These are phyloP conservation scores for Sympetrum striolatum DNA, from an alignment of 2,888 invertebrate species.

Conservation along the genomic window DNA sequence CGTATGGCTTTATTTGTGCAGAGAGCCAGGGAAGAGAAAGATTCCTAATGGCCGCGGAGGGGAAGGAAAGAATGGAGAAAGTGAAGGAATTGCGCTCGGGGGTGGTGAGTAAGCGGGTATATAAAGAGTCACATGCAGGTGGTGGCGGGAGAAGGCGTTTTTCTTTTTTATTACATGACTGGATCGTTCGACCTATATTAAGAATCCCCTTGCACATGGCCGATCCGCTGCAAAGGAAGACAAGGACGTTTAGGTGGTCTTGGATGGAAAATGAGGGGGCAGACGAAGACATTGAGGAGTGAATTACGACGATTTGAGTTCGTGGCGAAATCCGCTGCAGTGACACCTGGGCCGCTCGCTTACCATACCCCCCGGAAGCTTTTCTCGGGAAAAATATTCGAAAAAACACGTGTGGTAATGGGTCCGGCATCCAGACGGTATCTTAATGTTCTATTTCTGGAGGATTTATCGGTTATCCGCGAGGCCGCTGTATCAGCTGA, in stretches of 20 bases:
- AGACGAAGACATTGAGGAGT: background rate
- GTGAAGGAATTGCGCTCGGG: background rate
- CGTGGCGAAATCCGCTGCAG: too few species aligned
- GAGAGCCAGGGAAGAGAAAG: background rate
- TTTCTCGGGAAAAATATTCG: too few species aligned
- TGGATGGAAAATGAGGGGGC: background rate
- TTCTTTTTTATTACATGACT: background rate
- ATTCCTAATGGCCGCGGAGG: background rate
- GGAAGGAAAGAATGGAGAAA: background rate
- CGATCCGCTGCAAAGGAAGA: background rate
- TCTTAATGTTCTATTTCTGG: too few species aligned
- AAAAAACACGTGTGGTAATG: too few species aligned
- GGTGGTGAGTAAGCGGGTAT: background rate
- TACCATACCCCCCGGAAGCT: too few species aligned
- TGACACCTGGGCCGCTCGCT: too few species aligned
- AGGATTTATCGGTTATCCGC: too few species aligned
- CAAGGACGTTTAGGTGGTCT: background rate
- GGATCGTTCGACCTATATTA: background rate
- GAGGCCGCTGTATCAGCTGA: too few species aligned
- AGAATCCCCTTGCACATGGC: background rate
- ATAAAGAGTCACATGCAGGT: background rate
- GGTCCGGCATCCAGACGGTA: too few species aligned
- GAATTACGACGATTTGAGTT: background rate
- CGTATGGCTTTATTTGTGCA: background rate
- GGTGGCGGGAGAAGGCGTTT: background rate